phyloP scores from a whole-genome alignment of 2,113 vertebrate genomes.

The Mixornis gularis region DNA sequence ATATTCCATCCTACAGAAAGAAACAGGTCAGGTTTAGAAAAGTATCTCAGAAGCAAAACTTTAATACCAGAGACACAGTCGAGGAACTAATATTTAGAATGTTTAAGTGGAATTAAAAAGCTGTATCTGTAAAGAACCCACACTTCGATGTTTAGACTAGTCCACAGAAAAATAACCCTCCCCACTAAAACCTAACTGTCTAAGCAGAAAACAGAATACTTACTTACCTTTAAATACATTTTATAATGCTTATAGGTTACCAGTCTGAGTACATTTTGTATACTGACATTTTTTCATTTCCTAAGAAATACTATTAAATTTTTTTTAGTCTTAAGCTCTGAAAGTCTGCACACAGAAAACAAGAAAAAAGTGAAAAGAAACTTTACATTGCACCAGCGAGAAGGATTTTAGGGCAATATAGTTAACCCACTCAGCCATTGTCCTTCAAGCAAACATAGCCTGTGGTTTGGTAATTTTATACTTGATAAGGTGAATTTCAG shows the following conservation, averaged over 20 bases:
- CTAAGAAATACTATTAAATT: background rate
- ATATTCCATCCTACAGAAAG: background rate
- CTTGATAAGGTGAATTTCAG: background rate
- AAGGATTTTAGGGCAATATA: background rate
- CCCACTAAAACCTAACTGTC: background rate
- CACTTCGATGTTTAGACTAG: background rate
- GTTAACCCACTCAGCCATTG: background rate
- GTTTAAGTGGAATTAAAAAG: background rate
- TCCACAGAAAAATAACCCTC: background rate
- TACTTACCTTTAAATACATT: background rate
- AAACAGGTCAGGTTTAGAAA: background rate
- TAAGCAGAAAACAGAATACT: background rate
- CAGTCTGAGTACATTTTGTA: background rate
- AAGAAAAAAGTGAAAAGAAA: background rate
- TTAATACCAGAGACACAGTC: background rate
- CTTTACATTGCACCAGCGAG: background rate
- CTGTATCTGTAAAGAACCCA: background rate
- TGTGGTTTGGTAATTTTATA: background rate
- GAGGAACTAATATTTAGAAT: background rate
- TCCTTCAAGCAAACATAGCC: background rate
- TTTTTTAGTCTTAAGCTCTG: background rate
- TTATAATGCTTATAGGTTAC: background rate
- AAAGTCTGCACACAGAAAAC: background rate
- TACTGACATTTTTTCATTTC: background rate
- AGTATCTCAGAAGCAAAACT: background rate